Evolutionary conservation across 1,140 invertebrate species (phyloP).

Genomic region (Trachelipus rathkii): DNA sequence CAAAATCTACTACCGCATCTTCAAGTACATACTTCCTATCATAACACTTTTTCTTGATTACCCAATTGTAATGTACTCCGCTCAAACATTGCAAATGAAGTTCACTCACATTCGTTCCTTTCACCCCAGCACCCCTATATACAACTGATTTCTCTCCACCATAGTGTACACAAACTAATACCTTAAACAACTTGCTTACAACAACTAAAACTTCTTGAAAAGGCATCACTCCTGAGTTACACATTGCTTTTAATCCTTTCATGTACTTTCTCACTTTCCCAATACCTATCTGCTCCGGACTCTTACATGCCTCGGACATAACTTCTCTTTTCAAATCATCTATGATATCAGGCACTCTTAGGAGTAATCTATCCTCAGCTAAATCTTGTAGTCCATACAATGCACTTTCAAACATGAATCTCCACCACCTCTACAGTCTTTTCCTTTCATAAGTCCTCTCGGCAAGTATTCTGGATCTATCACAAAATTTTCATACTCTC

Average conservation of each 20-base stretch:
- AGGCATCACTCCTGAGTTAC: neutral
- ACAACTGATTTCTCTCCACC: neutral
- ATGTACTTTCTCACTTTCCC: neutral
- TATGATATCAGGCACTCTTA: neutral
- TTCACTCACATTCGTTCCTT: neutral
- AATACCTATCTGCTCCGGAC: neutral
- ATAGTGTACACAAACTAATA: constrained; percentile 7
- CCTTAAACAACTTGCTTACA: neutral
- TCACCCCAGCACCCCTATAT: neutral
- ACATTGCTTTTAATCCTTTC: neutral
- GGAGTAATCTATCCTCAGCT: too few species aligned
- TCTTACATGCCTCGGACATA: neutral
- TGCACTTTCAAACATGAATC: constrained; percentile 10
- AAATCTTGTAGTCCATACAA: neutral
- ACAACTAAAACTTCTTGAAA: neutral
- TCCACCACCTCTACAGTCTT: too few species aligned
- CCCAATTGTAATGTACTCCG: constrained; percentile 8
- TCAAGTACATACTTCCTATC: too few species aligned
- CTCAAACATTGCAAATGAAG: neutral
- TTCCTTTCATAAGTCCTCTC: too few species aligned
- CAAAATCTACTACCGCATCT: too few species aligned
- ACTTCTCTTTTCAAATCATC: neutral
- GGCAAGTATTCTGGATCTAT: too few species aligned
- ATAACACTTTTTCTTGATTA: too few species aligned
- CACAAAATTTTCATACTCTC: too few species aligned